phyloP scores from a whole-genome alignment of 1,140 invertebrate species.

The Halotydeus destructor region DNA sequence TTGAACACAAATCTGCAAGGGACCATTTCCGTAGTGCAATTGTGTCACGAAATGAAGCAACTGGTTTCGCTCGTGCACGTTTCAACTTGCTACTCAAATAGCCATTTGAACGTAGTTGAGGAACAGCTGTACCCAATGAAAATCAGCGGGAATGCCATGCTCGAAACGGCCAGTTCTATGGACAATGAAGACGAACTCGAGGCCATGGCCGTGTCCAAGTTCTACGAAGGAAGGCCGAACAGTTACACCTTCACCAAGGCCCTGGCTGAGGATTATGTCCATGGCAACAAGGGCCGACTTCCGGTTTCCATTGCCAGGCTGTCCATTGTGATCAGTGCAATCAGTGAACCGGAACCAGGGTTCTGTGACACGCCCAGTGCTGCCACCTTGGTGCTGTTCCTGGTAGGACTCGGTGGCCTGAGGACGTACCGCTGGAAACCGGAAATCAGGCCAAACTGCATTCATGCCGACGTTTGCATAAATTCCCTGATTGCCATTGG shows the following conservation, averaged over 20 bases:
- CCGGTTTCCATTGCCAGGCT: conserved; percentile 59
- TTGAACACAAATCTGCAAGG: conserved; percentile 76
- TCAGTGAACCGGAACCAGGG: conserved; percentile 26
- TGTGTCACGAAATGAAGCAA: conserved; percentile 15
- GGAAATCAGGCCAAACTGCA: too few relatives aligned
- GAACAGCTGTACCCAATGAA: conserved; percentile 44
- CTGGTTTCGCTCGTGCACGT: conserved; percentile 18
- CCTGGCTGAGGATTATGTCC: conserved; percentile 49
- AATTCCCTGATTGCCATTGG: not conserved
- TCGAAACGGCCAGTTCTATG: conserved; percentile 14
- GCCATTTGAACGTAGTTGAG: conserved; percentile 30
- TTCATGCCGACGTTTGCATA: too few relatives aligned
- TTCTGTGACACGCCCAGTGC: conserved; percentile 64
- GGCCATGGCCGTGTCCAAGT: too few relatives aligned
- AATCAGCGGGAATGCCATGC: conserved; percentile 12
- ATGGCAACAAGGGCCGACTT: conserved; percentile 75
- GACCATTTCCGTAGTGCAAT: conserved; percentile 47
- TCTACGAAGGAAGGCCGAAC: conserved; percentile 49
- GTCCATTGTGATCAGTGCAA: conserved; percentile 52
- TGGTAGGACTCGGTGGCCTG: too few relatives aligned
- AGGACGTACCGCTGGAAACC: too few relatives aligned
- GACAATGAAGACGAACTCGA: conserved; percentile 8
- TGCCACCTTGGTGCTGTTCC: too few relatives aligned
- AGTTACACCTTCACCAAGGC: conserved; percentile 66
- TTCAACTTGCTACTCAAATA: conserved; percentile 24